These are phyloP conservation scores for Macrotrachela quadricornifera DNA, from an alignment of 1,140 invertebrate species.

Conservation along the genomic window DNA sequence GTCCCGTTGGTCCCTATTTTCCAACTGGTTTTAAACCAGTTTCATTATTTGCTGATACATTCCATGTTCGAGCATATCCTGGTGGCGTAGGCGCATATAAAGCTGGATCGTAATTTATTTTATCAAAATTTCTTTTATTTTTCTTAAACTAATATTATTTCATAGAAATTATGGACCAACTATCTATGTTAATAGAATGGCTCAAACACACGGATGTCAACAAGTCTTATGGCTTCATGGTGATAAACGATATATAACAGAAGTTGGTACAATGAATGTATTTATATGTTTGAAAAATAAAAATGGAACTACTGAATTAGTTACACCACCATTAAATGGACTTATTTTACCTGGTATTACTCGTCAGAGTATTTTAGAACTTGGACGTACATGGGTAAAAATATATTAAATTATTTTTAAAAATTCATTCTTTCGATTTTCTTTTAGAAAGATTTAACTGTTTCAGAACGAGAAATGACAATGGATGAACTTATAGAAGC, in stretches of 20 bases:
- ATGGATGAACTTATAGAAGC: constrained; percentile 60
- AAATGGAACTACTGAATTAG: constrained; percentile 72
- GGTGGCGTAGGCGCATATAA: constrained; percentile 81
- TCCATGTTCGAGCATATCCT: constrained; percentile 68
- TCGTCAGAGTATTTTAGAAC: constrained; percentile 57
- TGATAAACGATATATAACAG: constrained; percentile 73
- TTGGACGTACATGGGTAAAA: constrained; percentile 51
- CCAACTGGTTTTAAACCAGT: constrained; percentile 48
- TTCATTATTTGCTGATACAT: constrained; percentile 53
- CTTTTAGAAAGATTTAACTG: constrained; percentile 52
- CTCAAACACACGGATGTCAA: constrained; percentile 55
- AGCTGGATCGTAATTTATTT: constrained; percentile 64
- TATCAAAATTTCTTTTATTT: not conserved
- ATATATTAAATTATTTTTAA: not conserved
- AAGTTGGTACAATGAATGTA: constrained; percentile 97
- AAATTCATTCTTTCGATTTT: constrained; percentile 12
- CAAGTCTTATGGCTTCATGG: constrained; percentile 95
- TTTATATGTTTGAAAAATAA: constrained; percentile 70
- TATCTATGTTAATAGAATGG: constrained; percentile 41
- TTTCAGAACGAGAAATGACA: constrained; percentile 57
- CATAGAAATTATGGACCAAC: constrained; percentile 40
- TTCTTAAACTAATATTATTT: constrained; percentile 9
- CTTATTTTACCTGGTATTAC: constrained; percentile 70
- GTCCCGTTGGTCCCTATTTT: constrained; percentile 81
- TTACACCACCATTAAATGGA: constrained; percentile 68